Conservation (phyloP, 2,797 vertebrate genomes). For the Manis javanica region DNA sequence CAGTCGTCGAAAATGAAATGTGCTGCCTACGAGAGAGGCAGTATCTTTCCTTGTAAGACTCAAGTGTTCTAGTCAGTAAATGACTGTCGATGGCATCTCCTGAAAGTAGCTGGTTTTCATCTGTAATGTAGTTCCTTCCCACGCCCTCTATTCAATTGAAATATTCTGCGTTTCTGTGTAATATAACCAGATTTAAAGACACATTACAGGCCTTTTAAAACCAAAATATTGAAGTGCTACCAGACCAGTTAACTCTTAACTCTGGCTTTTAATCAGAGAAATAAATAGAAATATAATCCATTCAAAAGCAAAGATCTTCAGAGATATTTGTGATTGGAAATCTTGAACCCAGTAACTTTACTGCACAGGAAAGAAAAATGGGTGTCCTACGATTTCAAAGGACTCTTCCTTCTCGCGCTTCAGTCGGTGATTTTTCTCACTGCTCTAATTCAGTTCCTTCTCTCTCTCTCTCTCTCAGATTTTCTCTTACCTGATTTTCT, state of each 20-base stretch:
- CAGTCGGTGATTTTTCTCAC: neutral
- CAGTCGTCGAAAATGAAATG: neutral
- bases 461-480: neutral
- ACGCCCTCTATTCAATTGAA: neutral
- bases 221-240: neutral
- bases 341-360: neutral
- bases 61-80: neutral
- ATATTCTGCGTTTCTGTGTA: neutral
- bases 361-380: neutral
- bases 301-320: slow-evolving; percentile 11
- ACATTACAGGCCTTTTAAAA: neutral
- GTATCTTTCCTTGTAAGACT: neutral
- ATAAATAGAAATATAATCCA: slow-evolving; percentile 13
- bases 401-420: neutral
- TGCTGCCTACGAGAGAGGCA: neutral
- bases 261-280: slow-evolving; percentile 3
- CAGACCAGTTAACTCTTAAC: neutral
- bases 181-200: neutral
- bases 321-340: neutral
- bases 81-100: neutral
- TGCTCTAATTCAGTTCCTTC: neutral
- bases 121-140: neutral
- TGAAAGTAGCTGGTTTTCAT: neutral
- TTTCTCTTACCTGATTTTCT: too few species aligned
- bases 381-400: neutral